A percentile compares a stretch with the other conserved stretches of the same genome.
phyloP scores from a whole-genome alignment of 53 echinoderm and acorn worm genomes.

The Mesocentrotus franciscanus region DNA sequence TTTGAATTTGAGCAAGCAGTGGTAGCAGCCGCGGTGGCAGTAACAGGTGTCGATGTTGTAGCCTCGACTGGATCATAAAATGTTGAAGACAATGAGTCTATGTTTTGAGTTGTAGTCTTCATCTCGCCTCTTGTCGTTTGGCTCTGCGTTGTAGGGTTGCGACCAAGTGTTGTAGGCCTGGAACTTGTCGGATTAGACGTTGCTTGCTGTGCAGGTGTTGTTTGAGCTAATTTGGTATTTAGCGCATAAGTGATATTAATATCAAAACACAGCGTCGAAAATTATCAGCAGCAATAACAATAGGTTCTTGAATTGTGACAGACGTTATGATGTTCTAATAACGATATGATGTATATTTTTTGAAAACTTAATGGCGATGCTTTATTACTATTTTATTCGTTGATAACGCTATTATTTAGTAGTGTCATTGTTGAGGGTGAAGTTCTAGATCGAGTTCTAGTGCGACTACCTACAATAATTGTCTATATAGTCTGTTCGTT shows the following conservation, averaged over 20 bases:
- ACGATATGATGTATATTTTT: background rate
- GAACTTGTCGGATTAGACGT: background rate
- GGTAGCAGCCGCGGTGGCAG: background rate
- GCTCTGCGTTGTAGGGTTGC: slow-evolving; percentile 34
- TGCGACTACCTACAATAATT: background rate
- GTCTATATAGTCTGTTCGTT: background rate
- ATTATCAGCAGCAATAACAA: background rate
- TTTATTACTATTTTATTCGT: background rate
- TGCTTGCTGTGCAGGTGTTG: background rate
- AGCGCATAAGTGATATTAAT: background rate
- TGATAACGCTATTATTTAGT: background rate
- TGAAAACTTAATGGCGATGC: background rate
- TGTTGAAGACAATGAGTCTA: background rate
- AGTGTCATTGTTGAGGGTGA: no score
- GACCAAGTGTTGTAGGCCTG: background rate
- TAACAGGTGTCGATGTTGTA: background rate
- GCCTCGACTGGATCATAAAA: slow-evolving; percentile 8
- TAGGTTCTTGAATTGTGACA: background rate
- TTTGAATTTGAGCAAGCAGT: background rate
- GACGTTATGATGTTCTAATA: background rate
- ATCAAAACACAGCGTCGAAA: background rate
- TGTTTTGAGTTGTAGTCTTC: background rate
- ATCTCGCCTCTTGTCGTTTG: background rate
- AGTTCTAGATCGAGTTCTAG: background rate
- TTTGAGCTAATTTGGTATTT: background rate